phyloP scores from a whole-genome alignment of 2,888 invertebrate genomes.

The Muscina levida region DNA sequence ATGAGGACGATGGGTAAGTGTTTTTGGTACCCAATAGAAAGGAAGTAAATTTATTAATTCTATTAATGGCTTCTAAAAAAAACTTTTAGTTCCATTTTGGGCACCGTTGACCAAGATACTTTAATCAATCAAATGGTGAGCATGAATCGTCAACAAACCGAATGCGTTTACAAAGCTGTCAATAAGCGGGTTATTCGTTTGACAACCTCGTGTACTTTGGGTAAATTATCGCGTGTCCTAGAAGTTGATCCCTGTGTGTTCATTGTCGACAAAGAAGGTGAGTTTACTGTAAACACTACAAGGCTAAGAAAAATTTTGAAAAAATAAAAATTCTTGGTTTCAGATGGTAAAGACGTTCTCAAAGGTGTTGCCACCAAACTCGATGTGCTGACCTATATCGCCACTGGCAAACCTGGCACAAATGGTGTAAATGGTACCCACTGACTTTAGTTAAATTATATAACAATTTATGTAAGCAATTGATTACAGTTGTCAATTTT shows the following conservation, averaged over 20 bases:
- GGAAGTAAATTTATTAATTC: neutral
- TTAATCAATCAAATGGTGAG: slow-evolving; percentile 73
- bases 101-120: slow-evolving; percentile 70
- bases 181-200: slow-evolving; percentile 88
- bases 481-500: slow-evolving; percentile 16
- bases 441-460: slow-evolving; percentile 15
- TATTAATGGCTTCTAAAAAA: neutral
- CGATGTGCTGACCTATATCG: slow-evolving; percentile 85
- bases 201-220: slow-evolving; percentile 84
- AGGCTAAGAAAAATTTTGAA: no score
- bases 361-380: slow-evolving; percentile 85
- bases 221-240: slow-evolving; percentile 88
- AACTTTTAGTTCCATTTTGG: slow-evolving; percentile 68
- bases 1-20: slow-evolving; percentile 79
- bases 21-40: neutral
- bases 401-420: slow-evolving; percentile 66
- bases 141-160: slow-evolving; percentile 68
- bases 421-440: slow-evolving; percentile 67
- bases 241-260: slow-evolving; percentile 90
- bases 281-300: slow-evolving; percentile 62
- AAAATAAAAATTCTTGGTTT: no score
- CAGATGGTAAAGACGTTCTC: slow-evolving; percentile 82
- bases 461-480: slow-evolving; percentile 7
- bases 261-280: slow-evolving; percentile 78
- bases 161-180: slow-evolving; percentile 83